Evolutionary conservation across 2,888 invertebrate genomes (phyloP).

Genomic region (Furcula furcula): DNA sequence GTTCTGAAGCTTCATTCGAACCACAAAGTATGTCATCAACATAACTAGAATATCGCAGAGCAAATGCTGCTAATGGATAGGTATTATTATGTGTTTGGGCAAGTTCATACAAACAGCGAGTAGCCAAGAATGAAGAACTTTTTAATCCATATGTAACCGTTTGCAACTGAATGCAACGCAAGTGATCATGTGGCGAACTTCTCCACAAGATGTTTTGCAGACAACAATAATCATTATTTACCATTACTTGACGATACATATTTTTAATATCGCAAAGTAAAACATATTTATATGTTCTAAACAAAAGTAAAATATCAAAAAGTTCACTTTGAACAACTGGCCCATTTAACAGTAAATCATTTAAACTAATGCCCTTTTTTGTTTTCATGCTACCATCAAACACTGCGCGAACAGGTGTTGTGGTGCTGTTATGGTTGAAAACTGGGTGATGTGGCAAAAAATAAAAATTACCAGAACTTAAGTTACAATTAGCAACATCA

Average conservation of each 20-base stretch:
- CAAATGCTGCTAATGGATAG: neutral
- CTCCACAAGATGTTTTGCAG: constrained; percentile 1
- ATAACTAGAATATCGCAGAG: neutral
- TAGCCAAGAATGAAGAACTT: neutral
- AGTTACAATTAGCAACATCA: neutral
- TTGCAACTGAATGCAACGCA: neutral
- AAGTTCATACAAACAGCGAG: neutral
- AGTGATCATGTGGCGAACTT: neutral
- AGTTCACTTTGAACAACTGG: constrained; percentile 15
- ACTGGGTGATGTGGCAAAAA: constrained; percentile 1
- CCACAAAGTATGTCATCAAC: neutral
- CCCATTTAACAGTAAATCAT: constrained; percentile 18
- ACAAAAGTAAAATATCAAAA: constrained; percentile 14
- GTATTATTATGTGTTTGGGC: neutral
- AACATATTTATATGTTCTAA: constrained; percentile 6
- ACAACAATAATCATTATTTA: neutral
- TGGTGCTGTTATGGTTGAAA: neutral
- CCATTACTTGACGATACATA: neutral
- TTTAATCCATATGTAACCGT: neutral
- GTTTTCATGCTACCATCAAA: constrained; percentile 5
- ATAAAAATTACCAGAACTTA: neutral
- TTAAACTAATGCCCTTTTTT: constrained; percentile 7
- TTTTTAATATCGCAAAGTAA: constrained; percentile 11
- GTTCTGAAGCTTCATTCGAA: neutral
- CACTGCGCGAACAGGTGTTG: neutral